phyloP scores from a whole-genome alignment of 2,113 vertebrate genomes.

The Larimichthys crocea region DNA sequence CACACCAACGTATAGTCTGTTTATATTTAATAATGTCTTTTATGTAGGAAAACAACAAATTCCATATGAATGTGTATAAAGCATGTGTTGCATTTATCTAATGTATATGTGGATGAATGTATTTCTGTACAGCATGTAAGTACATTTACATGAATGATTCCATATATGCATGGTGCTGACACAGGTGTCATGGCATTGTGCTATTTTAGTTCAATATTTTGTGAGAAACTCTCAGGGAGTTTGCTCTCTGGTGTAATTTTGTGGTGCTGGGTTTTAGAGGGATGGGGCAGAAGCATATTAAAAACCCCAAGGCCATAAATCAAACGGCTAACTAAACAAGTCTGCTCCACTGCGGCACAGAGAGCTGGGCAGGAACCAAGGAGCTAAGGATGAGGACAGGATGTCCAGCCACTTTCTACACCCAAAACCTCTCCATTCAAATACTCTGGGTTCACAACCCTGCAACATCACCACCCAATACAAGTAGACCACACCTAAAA shows the following conservation, averaged over 20 bases:
- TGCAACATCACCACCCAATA: constrained; percentile 20
- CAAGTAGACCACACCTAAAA: constrained; percentile 28
- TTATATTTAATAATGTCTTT: not conserved
- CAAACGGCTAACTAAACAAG: constrained; percentile 76
- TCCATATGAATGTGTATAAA: not conserved
- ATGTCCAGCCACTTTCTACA: constrained; percentile 63
- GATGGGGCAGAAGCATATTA: constrained; percentile 72
- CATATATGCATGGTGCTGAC: constrained; percentile 54
- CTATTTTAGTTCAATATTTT: constrained; percentile 75
- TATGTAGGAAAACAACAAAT: not conserved
- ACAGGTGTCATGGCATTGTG: constrained; percentile 74
- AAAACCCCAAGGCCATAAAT: constrained; percentile 80
- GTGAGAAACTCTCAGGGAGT: constrained; percentile 67
- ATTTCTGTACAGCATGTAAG: not conserved
- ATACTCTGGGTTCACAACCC: constrained; percentile 25
- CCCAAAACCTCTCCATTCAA: constrained; percentile 60
- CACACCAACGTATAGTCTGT: not conserved
- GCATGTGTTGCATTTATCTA: not conserved
- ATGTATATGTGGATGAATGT: not conserved
- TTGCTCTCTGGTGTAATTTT: constrained; percentile 74
- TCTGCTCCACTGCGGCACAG: constrained; percentile 51
- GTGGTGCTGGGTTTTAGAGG: constrained; percentile 67
- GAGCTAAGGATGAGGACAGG: constrained; percentile 67
- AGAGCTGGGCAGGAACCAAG: constrained; percentile 58
- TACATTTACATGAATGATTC: constrained; percentile 23